These are phyloP conservation scores for Mamestra configurata DNA, from an alignment of 1,140 invertebrate species.

Conservation along the genomic window DNA sequence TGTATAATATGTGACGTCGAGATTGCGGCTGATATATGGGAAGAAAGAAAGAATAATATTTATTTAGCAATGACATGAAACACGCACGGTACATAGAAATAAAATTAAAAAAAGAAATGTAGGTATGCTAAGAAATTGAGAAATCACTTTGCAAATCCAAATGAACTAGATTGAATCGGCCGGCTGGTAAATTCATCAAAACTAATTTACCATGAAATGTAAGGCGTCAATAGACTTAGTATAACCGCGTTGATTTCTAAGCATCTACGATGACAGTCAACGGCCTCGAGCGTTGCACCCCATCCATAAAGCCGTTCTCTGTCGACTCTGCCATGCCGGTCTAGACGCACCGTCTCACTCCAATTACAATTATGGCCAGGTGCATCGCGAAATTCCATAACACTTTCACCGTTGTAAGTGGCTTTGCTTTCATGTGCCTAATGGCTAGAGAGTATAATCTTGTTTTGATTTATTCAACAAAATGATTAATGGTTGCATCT, in stretches of 20 bases:
- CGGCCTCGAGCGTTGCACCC: slow-evolving; percentile 24
- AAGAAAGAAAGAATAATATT: too few relatives aligned
- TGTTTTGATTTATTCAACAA: slow-evolving; percentile 37
- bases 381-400: slow-evolving; percentile 75
- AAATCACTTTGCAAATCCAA: too few relatives aligned
- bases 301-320: slow-evolving; percentile 24
- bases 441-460: slow-evolving; percentile 47
- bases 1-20: not conserved
- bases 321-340: slow-evolving; percentile 13
- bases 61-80: too few relatives aligned
- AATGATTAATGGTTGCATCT: slow-evolving; percentile 42
- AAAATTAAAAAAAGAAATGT: too few relatives aligned
- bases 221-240: slow-evolving; percentile 6
- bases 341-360: slow-evolving; percentile 69
- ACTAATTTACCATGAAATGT: not conserved
- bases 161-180: not conserved
- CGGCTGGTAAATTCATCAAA: slow-evolving; percentile 5
- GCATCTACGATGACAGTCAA: slow-evolving; percentile 7
- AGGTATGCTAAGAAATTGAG: too few relatives aligned
- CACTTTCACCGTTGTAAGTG: slow-evolving; percentile 74
- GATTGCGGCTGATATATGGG: not conserved
- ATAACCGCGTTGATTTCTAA: slow-evolving; percentile 14
- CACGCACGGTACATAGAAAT: too few relatives aligned
- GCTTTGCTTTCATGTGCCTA: slow-evolving; percentile 61
- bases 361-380: slow-evolving; percentile 73